phyloP scores from a whole-genome alignment of 2,797 vertebrate genomes.

The Schizopygopsis pylzovi region DNA sequence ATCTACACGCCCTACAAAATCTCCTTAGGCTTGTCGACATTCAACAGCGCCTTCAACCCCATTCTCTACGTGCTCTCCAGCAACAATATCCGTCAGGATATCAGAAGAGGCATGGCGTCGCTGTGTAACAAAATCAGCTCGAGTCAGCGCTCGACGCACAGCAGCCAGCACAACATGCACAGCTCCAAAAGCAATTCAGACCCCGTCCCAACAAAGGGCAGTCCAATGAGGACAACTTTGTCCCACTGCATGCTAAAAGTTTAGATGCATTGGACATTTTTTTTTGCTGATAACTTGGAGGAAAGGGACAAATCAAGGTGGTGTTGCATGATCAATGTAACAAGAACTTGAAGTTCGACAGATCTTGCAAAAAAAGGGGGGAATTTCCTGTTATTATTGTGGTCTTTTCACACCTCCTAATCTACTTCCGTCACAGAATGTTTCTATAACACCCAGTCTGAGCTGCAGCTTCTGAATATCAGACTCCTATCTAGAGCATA shows the following conservation, averaged over 20 bases:
- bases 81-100: slow-evolving; percentile 80
- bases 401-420: not conserved
- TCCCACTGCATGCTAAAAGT: not conserved
- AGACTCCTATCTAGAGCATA: not conserved
- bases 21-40: slow-evolving; percentile 84
- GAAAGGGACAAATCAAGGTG: not conserved
- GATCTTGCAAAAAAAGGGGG: too few relatives aligned
- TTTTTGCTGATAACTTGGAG: not conserved
- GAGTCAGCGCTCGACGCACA: slow-evolving; percentile 52
- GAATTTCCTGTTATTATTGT: not conserved
- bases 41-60: slow-evolving; percentile 86
- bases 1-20: slow-evolving; percentile 79
- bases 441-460: not conserved
- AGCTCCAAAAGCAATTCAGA: slow-evolving; percentile 64
- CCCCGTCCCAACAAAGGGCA: not conserved
- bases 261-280: not conserved
- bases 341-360: not conserved
- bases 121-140: slow-evolving; percentile 57
- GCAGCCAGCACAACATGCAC: slow-evolving; percentile 65
- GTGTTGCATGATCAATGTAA: not conserved
- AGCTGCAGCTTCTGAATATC: not conserved
- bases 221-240: slow-evolving; percentile 4
- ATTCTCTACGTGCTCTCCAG: slow-evolving; percentile 87
- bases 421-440: not conserved
- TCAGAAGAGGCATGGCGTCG: slow-evolving; percentile 60